phyloP scores from a whole-genome alignment of 2,113 vertebrate species.

The Seriola dumerili region DNA sequence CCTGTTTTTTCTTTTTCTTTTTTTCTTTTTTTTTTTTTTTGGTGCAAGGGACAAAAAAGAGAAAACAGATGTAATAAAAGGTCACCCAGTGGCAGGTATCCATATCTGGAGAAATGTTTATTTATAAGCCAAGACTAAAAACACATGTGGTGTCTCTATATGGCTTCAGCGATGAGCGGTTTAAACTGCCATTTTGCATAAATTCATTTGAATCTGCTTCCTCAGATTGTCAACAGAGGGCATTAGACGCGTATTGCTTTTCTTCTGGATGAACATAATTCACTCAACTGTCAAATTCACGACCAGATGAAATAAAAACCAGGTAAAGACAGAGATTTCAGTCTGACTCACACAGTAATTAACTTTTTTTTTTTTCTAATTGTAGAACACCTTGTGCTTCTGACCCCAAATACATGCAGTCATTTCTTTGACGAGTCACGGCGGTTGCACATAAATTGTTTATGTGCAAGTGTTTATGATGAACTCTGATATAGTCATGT shows the following conservation, averaged over 20 bases:
- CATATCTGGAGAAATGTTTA: slow-evolving; percentile 84
- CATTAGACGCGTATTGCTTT: slow-evolving; percentile 63
- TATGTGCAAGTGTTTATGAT: slow-evolving; percentile 48
- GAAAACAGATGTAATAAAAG: slow-evolving; percentile 88
- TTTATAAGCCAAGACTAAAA: slow-evolving; percentile 83
- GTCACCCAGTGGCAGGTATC: slow-evolving; percentile 84
- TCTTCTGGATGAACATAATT: slow-evolving; percentile 52
- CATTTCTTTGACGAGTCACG: slow-evolving; percentile 24
- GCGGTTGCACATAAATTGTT: slow-evolving; percentile 45
- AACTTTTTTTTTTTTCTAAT: slow-evolving; percentile 21
- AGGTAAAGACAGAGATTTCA: slow-evolving; percentile 21
- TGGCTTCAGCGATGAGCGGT: slow-evolving; percentile 46
- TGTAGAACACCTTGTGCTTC: slow-evolving; percentile 22
- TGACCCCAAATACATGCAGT: slow-evolving; percentile 1
- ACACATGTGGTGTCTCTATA: slow-evolving; percentile 79
- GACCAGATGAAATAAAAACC: neutral
- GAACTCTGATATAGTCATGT: slow-evolving; percentile 48
- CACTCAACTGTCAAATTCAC: slow-evolving; percentile 8
- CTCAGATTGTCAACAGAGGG: slow-evolving; percentile 78
- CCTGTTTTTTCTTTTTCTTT: slow-evolving; percentile 34
- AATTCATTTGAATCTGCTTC: slow-evolving; percentile 71
- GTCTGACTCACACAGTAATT: slow-evolving; percentile 7
- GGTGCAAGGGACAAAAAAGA: slow-evolving; percentile 77
- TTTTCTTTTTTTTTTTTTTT: neutral
- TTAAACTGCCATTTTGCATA: slow-evolving; percentile 71